These are phyloP conservation scores for Acanthosepion pharaonis DNA, from an alignment of 2,888 invertebrate species.

Conservation along the genomic window DNA sequence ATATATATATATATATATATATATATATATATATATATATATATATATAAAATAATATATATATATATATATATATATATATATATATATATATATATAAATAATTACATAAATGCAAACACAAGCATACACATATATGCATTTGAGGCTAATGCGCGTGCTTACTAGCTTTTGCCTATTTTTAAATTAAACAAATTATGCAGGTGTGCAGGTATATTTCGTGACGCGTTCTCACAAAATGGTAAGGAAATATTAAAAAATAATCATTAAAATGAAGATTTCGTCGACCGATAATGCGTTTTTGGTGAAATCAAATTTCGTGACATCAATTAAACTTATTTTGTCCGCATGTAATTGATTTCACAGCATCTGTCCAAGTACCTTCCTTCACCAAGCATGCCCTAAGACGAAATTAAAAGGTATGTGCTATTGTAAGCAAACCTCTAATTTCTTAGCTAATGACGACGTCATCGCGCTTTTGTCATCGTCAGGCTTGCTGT, in stretches of 20 bases:
- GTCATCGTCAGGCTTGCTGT: neutral
- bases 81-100: neutral
- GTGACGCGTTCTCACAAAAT: neutral
- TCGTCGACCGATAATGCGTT: neutral
- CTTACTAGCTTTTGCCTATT: neutral
- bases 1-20: neutral
- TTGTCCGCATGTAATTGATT: neutral
- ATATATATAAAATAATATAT: neutral
- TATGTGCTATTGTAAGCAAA: neutral
- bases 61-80: neutral
- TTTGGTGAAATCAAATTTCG: neutral
- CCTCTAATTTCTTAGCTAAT: neutral
- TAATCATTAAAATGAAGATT: neutral
- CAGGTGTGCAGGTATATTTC: neutral
- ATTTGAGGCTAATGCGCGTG: neutral
- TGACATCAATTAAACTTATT: conserved; percentile 4
- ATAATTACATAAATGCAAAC: neutral
- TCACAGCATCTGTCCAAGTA: conserved; percentile 6
- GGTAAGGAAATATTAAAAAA: neutral
- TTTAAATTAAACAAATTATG: neutral
- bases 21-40: too few species aligned
- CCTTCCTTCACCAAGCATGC: neutral
- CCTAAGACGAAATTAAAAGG: neutral
- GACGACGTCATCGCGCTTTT: neutral
- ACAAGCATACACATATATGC: neutral